Evolutionary conservation across 1,140 invertebrate genomes (phyloP).

Genomic region (Solenopsis invicta): DNA sequence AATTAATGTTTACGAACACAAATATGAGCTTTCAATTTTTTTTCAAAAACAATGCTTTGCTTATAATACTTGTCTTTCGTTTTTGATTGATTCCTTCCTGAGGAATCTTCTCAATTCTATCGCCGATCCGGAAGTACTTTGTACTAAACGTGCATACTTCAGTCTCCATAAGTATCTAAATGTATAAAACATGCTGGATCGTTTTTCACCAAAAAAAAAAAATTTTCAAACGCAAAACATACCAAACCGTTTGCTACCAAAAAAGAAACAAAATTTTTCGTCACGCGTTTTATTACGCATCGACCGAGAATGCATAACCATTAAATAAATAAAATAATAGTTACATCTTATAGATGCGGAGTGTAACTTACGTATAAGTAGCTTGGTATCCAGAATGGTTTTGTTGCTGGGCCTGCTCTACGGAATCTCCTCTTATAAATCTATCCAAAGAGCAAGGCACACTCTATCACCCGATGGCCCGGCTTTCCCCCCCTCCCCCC

Average conservation of each 20-base stretch:
- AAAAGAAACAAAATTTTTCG: neutral
- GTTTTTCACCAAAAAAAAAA: neutral
- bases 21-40: neutral
- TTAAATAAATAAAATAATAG: neutral
- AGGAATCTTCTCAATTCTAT: neutral
- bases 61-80: neutral
- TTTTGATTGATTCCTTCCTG: neutral
- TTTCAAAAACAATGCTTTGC: neutral
- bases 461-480: constrained; percentile 73
- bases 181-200: neutral
- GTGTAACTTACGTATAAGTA: constrained; percentile 85
- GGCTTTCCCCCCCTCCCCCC: neutral
- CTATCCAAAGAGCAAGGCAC: constrained; percentile 83
- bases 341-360: neutral
- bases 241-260: neutral
- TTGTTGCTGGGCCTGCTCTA: constrained; percentile 80
- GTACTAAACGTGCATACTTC: neutral
- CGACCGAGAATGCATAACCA: neutral
- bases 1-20: neutral
- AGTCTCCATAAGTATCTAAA: neutral
- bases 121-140: neutral
- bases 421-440: constrained; percentile 81
- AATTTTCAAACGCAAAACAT: no score
- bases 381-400: constrained; percentile 87
- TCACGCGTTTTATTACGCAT: neutral